Conservation (phyloP, 2,113 vertebrate species). For the Theristicus caerulescens region DNA sequence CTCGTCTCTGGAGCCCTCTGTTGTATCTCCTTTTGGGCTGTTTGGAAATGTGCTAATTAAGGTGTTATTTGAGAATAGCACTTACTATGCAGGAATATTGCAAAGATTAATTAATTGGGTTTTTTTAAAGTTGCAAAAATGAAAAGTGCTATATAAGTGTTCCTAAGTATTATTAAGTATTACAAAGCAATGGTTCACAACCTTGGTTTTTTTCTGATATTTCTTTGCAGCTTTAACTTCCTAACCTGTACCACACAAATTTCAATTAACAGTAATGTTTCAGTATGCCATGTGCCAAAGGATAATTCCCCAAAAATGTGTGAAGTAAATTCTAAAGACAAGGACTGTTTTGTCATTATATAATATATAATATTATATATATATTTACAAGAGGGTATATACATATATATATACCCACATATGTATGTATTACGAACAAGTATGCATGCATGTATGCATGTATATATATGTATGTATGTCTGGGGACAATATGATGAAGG, state of each 20-base stretch:
- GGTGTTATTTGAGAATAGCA: background rate
- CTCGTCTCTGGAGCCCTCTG: background rate
- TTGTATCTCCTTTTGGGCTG: background rate
- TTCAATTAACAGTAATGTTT: background rate
- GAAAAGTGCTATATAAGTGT: background rate
- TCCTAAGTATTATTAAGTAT: background rate
- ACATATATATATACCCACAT: background rate
- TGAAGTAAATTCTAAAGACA: background rate
- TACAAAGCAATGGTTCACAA: background rate
- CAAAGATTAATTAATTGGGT: background rate
- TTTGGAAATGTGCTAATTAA: background rate
- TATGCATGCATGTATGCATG: background rate
- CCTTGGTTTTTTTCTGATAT: background rate
- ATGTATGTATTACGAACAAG: background rate
- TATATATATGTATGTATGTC: background rate
- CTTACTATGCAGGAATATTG: background rate
- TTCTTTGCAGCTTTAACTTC: background rate
- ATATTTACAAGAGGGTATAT: background rate
- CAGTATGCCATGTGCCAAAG: background rate
- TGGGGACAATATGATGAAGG: background rate
- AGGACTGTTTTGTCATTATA: background rate
- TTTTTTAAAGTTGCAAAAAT: background rate
- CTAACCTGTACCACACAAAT: background rate
- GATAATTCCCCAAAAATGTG: background rate
- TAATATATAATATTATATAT: background rate